A percentile compares a stretch with the other conserved stretches of the same genome.
Conservation (phyloP, 2,888 invertebrate species). For the Eristalis tenax region DNA sequence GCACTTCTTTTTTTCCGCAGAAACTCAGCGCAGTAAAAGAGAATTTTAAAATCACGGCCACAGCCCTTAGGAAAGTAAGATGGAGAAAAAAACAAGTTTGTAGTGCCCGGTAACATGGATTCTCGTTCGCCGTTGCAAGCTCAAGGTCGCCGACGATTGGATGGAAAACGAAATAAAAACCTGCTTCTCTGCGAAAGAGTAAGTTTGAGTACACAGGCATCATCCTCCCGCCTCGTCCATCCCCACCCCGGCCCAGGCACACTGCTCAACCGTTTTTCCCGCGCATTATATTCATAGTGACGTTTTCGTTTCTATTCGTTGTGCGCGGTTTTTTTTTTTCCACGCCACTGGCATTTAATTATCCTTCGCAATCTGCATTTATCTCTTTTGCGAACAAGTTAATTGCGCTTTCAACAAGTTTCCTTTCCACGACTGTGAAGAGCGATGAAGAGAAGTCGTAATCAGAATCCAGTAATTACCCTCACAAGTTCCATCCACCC, state of each 20-base stretch:
- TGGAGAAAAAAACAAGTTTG: slow-evolving; percentile 1
- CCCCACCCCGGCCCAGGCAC: too few relatives aligned
- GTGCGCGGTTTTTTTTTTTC: neutral
- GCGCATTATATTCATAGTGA: slow-evolving; percentile 54
- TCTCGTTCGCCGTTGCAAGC: slow-evolving; percentile 37
- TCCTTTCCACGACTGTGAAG: slow-evolving; percentile 24
- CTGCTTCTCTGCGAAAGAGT: slow-evolving; percentile 21
- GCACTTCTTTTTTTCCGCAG: slow-evolving; percentile 2
- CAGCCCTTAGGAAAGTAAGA: slow-evolving; percentile 20
- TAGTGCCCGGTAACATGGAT: slow-evolving; percentile 36
- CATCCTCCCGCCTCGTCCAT: neutral
- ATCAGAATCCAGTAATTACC: slow-evolving; percentile 67
- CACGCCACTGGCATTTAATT: slow-evolving; percentile 62
- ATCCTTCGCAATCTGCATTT: slow-evolving; percentile 64
- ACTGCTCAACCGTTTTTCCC: slow-evolving; percentile 31
- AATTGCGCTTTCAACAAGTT: slow-evolving; percentile 72
- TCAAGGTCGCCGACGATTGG: slow-evolving; percentile 61
- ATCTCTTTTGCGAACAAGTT: slow-evolving; percentile 67
- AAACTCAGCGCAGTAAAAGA: slow-evolving; percentile 41
- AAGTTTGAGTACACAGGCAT: slow-evolving; percentile 18
- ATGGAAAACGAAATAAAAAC: slow-evolving; percentile 44
- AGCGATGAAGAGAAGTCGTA: slow-evolving; percentile 43
- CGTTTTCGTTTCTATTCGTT: slow-evolving; percentile 4
- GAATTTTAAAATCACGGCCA: slow-evolving; percentile 51
- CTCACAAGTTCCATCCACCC: slow-evolving; percentile 62